phyloP scores from a whole-genome alignment of 2,113 vertebrate species.

The Nycticorax nycticorax region DNA sequence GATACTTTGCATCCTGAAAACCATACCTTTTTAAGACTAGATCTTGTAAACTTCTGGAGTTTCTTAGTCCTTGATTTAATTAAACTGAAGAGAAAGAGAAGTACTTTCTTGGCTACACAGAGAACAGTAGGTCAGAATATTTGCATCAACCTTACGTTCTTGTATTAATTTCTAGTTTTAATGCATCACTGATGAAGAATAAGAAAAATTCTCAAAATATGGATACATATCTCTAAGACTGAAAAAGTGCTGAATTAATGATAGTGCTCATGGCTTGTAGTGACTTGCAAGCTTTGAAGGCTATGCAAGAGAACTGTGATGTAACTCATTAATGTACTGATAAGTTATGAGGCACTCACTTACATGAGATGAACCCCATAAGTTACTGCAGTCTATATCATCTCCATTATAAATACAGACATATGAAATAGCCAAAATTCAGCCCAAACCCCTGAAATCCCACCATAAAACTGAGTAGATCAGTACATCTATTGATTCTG shows the following conservation, averaged over 20 bases:
- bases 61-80: neutral
- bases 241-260: conserved; percentile 68
- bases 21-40: neutral
- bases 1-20: neutral
- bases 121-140: neutral
- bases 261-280: conserved; percentile 44
- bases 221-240: conserved; percentile 34
- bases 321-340: conserved; percentile 71
- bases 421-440: conserved; percentile 58
- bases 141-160: conserved; percentile 44
- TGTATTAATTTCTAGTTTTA: conserved; percentile 56
- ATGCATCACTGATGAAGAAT: conserved; percentile 42
- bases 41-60: neutral
- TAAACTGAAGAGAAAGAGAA: neutral
- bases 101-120: neutral
- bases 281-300: conserved; percentile 67
- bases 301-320: conserved; percentile 48
- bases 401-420: conserved; percentile 64
- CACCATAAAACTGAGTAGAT: conserved; percentile 67
- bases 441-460: conserved; percentile 28
- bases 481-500: conserved; percentile 54
- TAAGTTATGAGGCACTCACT: conserved; percentile 66
- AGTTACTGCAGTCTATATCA: conserved; percentile 69
- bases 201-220: conserved; percentile 63
- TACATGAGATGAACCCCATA: conserved; percentile 65